These are phyloP conservation scores for Macropodus opercularis DNA, from an alignment of 2,797 vertebrate genomes.

Conservation along the genomic window DNA sequence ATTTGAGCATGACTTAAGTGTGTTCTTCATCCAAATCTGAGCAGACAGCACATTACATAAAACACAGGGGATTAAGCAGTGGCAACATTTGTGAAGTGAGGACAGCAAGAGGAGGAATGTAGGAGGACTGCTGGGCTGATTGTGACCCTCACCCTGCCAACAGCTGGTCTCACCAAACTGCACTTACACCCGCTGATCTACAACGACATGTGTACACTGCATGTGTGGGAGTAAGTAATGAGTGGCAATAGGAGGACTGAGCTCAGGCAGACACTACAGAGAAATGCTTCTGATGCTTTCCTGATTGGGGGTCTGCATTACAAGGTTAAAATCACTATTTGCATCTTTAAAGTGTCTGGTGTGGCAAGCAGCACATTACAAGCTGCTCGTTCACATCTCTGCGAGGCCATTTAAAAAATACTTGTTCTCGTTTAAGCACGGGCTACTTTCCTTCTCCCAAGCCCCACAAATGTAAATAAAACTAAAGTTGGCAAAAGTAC, in stretches of 20 bases:
- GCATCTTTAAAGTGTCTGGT: not conserved
- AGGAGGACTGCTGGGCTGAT: conserved; percentile 30
- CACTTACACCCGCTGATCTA: conserved; percentile 13
- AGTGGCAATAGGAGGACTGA: conserved; percentile 9
- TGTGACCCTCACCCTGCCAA: conserved; percentile 38
- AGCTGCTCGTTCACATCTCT: not conserved
- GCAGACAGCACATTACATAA: conserved; percentile 52
- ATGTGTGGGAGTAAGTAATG: conserved; percentile 19
- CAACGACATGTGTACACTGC: conserved; percentile 21
- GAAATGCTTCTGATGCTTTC: conserved; percentile 33
- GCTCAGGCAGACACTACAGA: not conserved
- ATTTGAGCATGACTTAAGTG: not conserved
- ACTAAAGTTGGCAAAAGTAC: too few species aligned
- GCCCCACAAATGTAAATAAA: not conserved
- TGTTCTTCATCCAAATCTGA: conserved; percentile 25
- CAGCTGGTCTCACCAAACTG: conserved; percentile 56
- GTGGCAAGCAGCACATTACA: not conserved
- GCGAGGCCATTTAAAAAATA: not conserved
- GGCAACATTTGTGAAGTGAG: conserved; percentile 31
- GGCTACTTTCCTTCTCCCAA: too few species aligned
- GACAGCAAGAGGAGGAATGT: conserved; percentile 52
- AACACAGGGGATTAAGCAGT: conserved; percentile 47
- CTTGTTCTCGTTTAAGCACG: not conserved
- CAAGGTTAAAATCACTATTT: not conserved
- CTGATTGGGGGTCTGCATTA: conserved; percentile 1